Base-by-base conservation (phyloP, 2,888 invertebrate genomes). In the Leuctra nigra region DNA sequence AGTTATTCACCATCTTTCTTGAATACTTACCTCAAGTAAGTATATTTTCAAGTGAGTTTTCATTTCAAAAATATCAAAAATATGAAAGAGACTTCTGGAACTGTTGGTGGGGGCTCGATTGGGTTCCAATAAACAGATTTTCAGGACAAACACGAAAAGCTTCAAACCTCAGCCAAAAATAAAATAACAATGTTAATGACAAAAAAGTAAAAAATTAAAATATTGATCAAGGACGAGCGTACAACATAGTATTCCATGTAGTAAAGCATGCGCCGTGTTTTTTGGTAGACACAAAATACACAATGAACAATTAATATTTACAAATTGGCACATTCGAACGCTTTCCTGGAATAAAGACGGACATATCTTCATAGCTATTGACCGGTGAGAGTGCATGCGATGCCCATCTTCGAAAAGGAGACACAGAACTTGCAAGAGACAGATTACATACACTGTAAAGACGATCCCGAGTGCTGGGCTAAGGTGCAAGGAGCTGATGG, bases 121-220 rank as follows among this genome's bases (percentile, higher is more conserved):
- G n/a, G n/a, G n/a, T n/a, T n/a, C n/a, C n/a, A n/a, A n/a, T n/a
- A n/a, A 52, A 52, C 22, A 38, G n/a, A 29, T 29, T 29, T 41
- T 44, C 50, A 58, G 24, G 39, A 52, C 58, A 58, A 52, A 58
- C 58, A 58, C 58, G 55, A 58, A 58, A 58, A 55, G 39, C 53
- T 53, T 44, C 58, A 55, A 58, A 50, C 38, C 29, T 53, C 55
- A 47, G 55, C 54, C 54, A 55, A 55, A 55, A 58, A 58, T 24
- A 56, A 52, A 39, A 52, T 41, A 35, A 53, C 35, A 44, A 47
- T 36, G 14, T 57, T 57, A 57, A 54, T 33, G 39, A 54, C 41
- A 52, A 52, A 46, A 23, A 48, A 20, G n/a, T 22, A 20, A 11
- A 16, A 16, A 33, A 33, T 18, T 24, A 41, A 55, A 55, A 48